Evolutionary conservation across 2,113 vertebrate species (phyloP), one percentile per base, ranked within the genome.

Genomic region (Aegypius monachus): DNA sequence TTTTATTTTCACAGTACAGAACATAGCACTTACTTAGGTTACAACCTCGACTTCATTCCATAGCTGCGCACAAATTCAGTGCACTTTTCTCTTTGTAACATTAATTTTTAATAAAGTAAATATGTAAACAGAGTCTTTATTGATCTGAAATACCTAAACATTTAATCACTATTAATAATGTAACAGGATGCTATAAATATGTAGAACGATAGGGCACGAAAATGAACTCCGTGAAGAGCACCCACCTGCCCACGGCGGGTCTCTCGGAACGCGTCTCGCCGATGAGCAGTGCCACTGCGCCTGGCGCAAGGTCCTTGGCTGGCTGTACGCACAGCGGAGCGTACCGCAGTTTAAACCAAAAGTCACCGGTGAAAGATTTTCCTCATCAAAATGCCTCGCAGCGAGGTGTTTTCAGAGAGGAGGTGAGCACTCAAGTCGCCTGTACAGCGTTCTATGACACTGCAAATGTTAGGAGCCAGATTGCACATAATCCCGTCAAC

Each of bases 131-230:
- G 96, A 86, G 93, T 93, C 93, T 94, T 97, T 98, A 97, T 98
- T 97, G 97, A 98, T 98, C 97, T 95, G 94, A 94, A 96, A 93
- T 96, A 88, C 96, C 97, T 97, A 96, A 97, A 90, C 97, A 89
- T 98, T 98, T 98, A 97, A 97, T 98, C 96, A 97, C 88, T 96
- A 93, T 98, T 96, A 98, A 98, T 98, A 98, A 98, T 97, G 88
- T 77, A 98, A 87, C 92, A 97, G 94, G 92, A 88, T 94, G 95
- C 96, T 97, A 98, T 97, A 97, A 98, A 98, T 98, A 97, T 94
- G 93, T 97, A 96, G 93, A 97, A 62, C 82, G 89, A 75, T 77
- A 94, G 88, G 94, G 88, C 93, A 91, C 78, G 95, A 80, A 95
- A 96, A 96, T 97, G 93, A 97, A 58, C 25, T 96, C 87, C 48